Evolutionary conservation across 2,113 vertebrate species (phyloP).

Genomic region (Ceyx margarethae): DNA sequence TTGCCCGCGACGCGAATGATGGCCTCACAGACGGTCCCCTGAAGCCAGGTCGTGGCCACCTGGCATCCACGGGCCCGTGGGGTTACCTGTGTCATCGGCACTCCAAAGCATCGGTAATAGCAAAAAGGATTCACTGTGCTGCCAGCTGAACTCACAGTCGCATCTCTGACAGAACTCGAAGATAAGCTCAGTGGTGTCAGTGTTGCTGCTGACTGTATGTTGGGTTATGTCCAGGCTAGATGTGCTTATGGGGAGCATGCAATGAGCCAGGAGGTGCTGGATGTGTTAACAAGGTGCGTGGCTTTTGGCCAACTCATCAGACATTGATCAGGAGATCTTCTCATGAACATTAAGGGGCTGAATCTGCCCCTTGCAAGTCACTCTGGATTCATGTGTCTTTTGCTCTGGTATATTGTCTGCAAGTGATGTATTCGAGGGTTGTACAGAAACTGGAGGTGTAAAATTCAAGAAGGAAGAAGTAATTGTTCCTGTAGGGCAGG

Average conservation of each 20-base stretch:
- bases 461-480: background rate
- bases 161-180: background rate
- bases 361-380: background rate
- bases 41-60: background rate
- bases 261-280: background rate
- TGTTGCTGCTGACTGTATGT: background rate
- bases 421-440: background rate
- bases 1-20: rapidly evolving
- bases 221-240: background rate
- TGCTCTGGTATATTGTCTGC: background rate
- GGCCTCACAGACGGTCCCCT: rapidly evolving
- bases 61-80: background rate
- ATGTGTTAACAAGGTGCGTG: background rate
- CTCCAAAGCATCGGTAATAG: rapidly evolving
- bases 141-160: background rate
- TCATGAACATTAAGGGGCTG: background rate
- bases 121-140: background rate
- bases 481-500: background rate
- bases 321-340: background rate
- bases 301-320: background rate
- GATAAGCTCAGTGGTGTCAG: background rate
- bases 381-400: background rate
- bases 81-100: background rate
- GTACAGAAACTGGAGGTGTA: background rate
- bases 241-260: background rate